Evolutionary conservation across 2,888 invertebrate species (phyloP).

Genomic region (Crocallis elinguaria): DNA sequence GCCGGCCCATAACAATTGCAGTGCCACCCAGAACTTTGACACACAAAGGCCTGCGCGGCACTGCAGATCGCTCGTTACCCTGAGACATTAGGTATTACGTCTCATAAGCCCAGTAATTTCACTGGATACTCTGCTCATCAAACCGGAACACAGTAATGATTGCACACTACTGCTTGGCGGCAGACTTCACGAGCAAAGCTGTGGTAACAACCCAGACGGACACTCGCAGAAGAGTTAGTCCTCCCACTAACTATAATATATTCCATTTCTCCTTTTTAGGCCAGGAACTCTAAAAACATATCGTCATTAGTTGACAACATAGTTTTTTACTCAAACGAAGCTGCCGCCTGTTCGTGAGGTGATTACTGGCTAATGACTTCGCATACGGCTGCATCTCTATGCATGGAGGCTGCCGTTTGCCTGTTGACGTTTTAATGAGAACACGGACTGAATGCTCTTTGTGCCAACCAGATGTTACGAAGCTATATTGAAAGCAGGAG

Average conservation of each 20-base stretch:
- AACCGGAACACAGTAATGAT: no score
- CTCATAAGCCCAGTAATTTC: no score
- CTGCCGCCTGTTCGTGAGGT: slow-evolving; percentile 44
- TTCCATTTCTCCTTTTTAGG: background rate
- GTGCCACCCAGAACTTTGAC: no score
- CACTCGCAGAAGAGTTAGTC: background rate
- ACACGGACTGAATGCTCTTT: slow-evolving; percentile 42
- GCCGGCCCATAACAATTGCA: no score
- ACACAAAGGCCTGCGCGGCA: no score
- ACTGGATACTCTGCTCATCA: no score
- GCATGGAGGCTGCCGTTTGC: slow-evolving; percentile 41
- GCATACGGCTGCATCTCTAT: slow-evolving; percentile 48
- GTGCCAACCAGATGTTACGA: slow-evolving; percentile 27
- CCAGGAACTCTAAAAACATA: slow-evolving; percentile 57
- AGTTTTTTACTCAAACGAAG: slow-evolving; percentile 65
- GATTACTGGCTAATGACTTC: slow-evolving; percentile 60
- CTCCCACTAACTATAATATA: background rate
- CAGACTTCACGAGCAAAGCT: no score
- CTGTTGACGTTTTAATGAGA: slow-evolving; percentile 60
- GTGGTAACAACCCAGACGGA: no score
- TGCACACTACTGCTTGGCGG: no score
- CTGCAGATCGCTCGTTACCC: no score
- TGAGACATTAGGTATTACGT: no score
- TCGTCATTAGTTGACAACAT: slow-evolving; percentile 73
- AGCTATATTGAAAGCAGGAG: background rate